Conservation (phyloP, 2,797 vertebrate genomes). For the Sphenodon punctatus region DNA sequence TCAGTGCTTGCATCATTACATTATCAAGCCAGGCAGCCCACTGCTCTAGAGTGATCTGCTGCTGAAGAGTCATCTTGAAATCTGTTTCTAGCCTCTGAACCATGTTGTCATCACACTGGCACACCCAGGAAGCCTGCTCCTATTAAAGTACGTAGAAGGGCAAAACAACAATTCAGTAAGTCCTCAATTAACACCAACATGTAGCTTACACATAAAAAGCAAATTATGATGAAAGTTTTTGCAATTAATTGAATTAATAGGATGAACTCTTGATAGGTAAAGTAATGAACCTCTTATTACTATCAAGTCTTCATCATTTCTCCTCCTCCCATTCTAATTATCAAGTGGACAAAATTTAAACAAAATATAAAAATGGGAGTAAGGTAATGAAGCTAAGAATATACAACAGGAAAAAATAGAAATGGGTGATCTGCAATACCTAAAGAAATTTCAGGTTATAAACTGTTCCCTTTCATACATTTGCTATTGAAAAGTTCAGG, state of each 20-base stretch:
- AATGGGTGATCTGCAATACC: background rate
- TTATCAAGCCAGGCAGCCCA: slow-evolving; percentile 86
- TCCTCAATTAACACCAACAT: background rate
- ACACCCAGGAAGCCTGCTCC: slow-evolving; percentile 88
- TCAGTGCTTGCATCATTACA: slow-evolving; percentile 83
- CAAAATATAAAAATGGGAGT: background rate
- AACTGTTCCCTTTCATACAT: background rate
- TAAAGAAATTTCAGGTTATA: background rate
- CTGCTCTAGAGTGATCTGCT: slow-evolving; percentile 86
- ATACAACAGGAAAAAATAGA: background rate
- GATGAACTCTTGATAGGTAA: background rate
- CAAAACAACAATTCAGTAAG: background rate
- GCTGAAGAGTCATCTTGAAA: slow-evolving; percentile 86
- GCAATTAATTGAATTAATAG: background rate
- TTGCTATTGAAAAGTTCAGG: background rate
- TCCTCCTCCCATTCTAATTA: background rate
- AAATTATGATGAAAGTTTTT: slow-evolving; percentile 10
- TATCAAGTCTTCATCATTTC: background rate
- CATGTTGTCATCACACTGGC: slow-evolving; percentile 86
- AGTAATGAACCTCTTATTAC: background rate
- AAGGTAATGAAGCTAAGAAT: background rate
- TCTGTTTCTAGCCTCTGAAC: slow-evolving; percentile 85
- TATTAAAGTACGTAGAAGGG: slow-evolving; percentile 59
- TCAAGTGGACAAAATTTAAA: background rate
- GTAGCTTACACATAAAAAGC: background rate